These are phyloP conservation scores for Myzus persicae DNA, from an alignment of 1,140 invertebrate genomes.

Conservation along the genomic window DNA sequence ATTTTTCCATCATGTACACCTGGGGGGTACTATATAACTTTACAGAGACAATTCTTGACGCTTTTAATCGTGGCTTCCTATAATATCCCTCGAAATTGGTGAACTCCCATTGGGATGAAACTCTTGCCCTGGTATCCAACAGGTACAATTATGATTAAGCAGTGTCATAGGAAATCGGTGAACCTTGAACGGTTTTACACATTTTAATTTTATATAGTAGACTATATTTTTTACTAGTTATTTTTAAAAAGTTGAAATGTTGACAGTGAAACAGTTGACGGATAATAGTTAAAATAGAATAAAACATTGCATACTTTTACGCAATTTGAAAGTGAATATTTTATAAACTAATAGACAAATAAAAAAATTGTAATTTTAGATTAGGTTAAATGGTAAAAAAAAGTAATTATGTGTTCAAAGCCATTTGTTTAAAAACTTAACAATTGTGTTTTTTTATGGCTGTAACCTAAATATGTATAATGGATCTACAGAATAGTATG, in stretches of 20 bases:
- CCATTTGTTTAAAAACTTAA: not conserved
- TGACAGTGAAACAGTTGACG: not conserved
- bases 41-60: no score
- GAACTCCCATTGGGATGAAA: no score
- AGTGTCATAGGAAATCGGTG: not conserved
- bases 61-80: no score
- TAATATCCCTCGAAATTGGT: no score
- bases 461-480: not conserved
- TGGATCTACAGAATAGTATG: not conserved
- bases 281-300: not conserved
- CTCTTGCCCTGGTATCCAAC: no score
- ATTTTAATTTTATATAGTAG: not conserved
- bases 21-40: no score
- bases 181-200: not conserved
- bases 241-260: not conserved
- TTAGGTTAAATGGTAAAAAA: not conserved
- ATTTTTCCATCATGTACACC: no score
- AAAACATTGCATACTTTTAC: not conserved
- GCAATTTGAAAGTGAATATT: not conserved
- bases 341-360: not conserved
- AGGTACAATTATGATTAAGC: not conserved
- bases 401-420: not conserved
- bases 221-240: not conserved
- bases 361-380: not conserved
- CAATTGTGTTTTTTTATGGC: not conserved